These are phyloP conservation scores for Caenorhabditis sinica DNA, from an alignment of 2,888 invertebrate genomes.

Conservation along the genomic window DNA sequence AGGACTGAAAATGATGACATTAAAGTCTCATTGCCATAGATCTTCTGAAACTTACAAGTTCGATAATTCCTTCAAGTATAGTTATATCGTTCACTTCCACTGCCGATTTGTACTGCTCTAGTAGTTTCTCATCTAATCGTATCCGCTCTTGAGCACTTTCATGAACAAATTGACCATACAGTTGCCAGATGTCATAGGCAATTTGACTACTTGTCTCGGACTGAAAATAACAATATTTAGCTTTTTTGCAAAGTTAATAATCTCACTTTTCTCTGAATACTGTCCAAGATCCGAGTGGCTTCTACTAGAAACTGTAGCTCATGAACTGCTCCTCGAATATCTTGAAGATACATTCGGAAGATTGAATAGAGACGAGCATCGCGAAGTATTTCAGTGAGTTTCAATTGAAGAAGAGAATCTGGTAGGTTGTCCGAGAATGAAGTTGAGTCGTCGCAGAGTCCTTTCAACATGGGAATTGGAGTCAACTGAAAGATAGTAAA, in stretches of 20 bases:
- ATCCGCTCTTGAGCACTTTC: conserved; percentile 78
- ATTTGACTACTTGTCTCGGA: conserved; percentile 67
- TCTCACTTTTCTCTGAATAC: conserved; percentile 73
- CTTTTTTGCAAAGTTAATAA: neutral
- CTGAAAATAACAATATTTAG: conserved; percentile 38
- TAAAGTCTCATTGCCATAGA: neutral
- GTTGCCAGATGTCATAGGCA: conserved; percentile 80
- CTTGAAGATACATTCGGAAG: conserved; percentile 81
- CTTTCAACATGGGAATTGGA: conserved; percentile 69
- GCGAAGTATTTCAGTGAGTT: conserved; percentile 70
- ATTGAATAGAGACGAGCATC: conserved; percentile 78
- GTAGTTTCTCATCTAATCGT: conserved; percentile 62
- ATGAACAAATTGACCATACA: conserved; percentile 79
- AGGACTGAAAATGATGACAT: conserved; percentile 69
- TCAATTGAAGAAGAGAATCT: conserved; percentile 59
- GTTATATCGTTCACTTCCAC: conserved; percentile 66
- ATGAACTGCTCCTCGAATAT: conserved; percentile 78
- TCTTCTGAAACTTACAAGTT: conserved; percentile 56
- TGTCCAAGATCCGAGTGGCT: conserved; percentile 77
- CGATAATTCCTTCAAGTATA: conserved; percentile 70
- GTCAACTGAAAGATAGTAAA: conserved; percentile 43
- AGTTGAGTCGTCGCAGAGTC: conserved; percentile 61
- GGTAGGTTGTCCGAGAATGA: conserved; percentile 37
- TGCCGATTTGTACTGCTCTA: conserved; percentile 67
- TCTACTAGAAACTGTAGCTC: conserved; percentile 80